phyloP scores from a whole-genome alignment of 1,140 invertebrate genomes.

The Grapholita molesta region DNA sequence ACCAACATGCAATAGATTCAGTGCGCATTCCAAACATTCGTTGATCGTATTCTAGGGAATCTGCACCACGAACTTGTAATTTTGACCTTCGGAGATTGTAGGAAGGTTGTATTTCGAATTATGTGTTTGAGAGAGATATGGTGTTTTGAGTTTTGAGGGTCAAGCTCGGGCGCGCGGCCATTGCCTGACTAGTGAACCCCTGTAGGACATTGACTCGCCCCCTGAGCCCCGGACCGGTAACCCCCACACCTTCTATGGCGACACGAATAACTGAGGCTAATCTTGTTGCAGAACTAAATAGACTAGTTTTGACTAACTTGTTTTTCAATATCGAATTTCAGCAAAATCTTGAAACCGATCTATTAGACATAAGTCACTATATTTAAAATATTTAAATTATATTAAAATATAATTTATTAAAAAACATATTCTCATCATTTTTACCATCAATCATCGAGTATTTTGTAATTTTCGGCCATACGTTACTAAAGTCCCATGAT shows the following conservation, averaged over 20 bases:
- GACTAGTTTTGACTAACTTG: neutral
- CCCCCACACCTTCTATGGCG: neutral
- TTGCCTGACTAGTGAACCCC: constrained; percentile 1
- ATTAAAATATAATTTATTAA: no score
- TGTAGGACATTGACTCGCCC: constrained; percentile 13
- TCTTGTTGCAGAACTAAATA: neutral
- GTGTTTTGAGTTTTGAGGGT: constrained; percentile 1
- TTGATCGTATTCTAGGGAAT: neutral
- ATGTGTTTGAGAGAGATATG: neutral
- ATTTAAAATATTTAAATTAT: no score
- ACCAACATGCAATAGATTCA: neutral
- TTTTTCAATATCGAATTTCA: neutral
- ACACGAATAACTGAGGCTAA: neutral
- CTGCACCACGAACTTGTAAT: neutral
- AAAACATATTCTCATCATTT: neutral
- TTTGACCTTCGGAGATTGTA: neutral
- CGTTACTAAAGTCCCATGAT: neutral
- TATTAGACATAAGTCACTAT: no score
- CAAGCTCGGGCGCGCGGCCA: neutral
- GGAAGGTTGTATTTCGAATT: neutral
- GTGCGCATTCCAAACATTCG: constrained; percentile 1
- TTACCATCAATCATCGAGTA: no score
- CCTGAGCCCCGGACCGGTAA: constrained; percentile 8
- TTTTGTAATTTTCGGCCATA: neutral
- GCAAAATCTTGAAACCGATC: neutral